Percentiles rank a stretch among this genome's conserved stretches.
Evolutionary conservation across 1,140 invertebrate genomes (phyloP).

Genomic region (Drosophila leontia): DNA sequence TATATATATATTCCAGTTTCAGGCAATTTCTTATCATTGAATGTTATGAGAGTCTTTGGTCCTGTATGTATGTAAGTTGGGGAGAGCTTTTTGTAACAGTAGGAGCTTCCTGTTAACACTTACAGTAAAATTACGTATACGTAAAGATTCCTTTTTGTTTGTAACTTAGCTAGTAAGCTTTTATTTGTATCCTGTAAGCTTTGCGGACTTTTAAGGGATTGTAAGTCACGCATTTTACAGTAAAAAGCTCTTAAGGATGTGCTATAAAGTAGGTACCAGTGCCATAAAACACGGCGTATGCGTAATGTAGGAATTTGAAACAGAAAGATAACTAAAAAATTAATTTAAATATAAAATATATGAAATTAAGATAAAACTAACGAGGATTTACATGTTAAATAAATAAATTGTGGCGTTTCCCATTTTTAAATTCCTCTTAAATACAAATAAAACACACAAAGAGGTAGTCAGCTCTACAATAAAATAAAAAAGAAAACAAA

Average conservation of each 20-base stretch:
- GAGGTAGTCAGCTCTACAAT: not conserved
- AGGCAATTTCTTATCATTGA: conserved; percentile 7
- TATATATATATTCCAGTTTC: conserved; percentile 20
- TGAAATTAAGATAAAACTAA: not conserved
- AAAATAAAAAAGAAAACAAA: conserved; percentile 24
- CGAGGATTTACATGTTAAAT: not conserved
- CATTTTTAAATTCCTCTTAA: not conserved
- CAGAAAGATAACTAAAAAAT: no score
- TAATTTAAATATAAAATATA: not conserved
- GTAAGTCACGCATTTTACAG: not conserved
- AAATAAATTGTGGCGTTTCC: not conserved
- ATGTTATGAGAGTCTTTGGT: conserved; percentile 10
- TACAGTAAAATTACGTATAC: conserved; percentile 5
- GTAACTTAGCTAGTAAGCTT: conserved; percentile 29
- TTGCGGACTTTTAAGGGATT: not conserved
- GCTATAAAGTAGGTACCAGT: conserved; percentile 6
- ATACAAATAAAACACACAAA: conserved; percentile 18
- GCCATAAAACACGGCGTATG: conserved; percentile 17
- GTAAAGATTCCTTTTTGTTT: not conserved
- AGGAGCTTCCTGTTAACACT: conserved; percentile 13
- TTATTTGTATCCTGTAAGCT: not conserved
- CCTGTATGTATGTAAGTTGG: not conserved
- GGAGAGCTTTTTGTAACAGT: conserved; percentile 18
- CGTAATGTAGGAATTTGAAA: conserved; percentile 2
- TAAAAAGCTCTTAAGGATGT: conserved; percentile 10